Evolutionary conservation across 64 coral and sea anemone species (phyloP).

Genomic region (Trachythela sp.): DNA sequence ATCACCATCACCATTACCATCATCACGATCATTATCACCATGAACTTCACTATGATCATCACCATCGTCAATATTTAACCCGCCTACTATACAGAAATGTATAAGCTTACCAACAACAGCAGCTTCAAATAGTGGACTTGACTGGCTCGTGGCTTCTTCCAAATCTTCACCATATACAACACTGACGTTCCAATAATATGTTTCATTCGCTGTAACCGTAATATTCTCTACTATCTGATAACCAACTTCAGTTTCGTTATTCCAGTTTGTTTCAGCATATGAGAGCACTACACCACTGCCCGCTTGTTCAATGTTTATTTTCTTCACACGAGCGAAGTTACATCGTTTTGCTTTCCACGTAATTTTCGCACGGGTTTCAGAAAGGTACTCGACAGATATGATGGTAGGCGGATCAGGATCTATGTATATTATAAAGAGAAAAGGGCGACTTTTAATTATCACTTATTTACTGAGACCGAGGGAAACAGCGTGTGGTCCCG

Average conservation of each 20-base stretch:
- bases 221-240: background rate
- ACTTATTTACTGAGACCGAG: no score
- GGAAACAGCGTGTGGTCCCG: no score
- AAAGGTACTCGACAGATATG: background rate
- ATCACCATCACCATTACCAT: no score
- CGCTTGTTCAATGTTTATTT: background rate
- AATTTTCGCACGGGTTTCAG: background rate
- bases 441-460: no score
- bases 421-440: background rate
- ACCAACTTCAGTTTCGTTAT: background rate
- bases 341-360: constrained; percentile 1
- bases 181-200: background rate
- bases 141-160: background rate
- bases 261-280: background rate
- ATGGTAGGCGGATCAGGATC: background rate
- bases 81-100: background rate
- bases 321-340: background rate
- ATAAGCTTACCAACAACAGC: background rate
- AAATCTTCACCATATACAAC: background rate
- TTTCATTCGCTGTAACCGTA: background rate
- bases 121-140: background rate
- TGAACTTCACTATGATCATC: no score
- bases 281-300: background rate
- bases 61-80: background rate
- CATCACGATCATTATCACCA: no score